phyloP scores from a whole-genome alignment of 2,797 vertebrate genomes.

The Percopsis omiscomaycus region DNA sequence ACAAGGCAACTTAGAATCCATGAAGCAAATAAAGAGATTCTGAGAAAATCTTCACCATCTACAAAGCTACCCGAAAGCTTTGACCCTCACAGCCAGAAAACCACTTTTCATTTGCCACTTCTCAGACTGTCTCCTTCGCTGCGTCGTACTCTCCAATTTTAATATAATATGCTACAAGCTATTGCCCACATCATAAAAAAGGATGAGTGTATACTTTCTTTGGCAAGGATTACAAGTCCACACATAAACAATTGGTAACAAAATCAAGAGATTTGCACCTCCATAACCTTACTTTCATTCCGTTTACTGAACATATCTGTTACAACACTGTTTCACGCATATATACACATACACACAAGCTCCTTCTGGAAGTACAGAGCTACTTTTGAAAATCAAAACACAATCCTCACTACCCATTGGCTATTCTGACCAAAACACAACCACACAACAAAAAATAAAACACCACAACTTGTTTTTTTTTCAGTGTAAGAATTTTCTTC shows the following conservation, averaged over 20 bases:
- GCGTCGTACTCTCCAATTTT: constrained; percentile 1
- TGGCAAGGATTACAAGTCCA: background rate
- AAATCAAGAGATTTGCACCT: constrained; percentile 7
- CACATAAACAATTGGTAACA: no score
- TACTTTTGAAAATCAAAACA: constrained; percentile 40
- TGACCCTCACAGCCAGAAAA: no score
- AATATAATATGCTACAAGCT: background rate
- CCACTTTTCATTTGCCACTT: constrained; percentile 11
- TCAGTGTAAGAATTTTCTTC: constrained; percentile 60
- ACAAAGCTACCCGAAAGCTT: constrained; percentile 35
- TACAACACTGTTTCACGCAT: constrained; percentile 37
- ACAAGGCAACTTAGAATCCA: constrained; percentile 53
- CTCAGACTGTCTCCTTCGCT: constrained; percentile 17
- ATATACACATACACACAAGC: constrained; percentile 30
- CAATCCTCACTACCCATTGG: constrained; percentile 31
- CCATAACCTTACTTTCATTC: constrained; percentile 5
- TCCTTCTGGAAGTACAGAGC: constrained; percentile 15
- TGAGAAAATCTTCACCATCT: constrained; percentile 30
- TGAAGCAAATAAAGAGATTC: constrained; percentile 40
- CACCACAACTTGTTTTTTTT: constrained; percentile 25
- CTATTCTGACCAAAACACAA: constrained; percentile 42
- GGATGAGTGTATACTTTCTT: background rate
- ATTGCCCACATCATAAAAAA: background rate
- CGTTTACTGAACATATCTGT: constrained; percentile 13
- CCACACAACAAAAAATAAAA: constrained; percentile 37